A percentile compares a stretch with the other conserved stretches of the same genome.
Evolutionary conservation across 2,113 vertebrate species (phyloP).

Genomic region (Tinamus guttatus): DNA sequence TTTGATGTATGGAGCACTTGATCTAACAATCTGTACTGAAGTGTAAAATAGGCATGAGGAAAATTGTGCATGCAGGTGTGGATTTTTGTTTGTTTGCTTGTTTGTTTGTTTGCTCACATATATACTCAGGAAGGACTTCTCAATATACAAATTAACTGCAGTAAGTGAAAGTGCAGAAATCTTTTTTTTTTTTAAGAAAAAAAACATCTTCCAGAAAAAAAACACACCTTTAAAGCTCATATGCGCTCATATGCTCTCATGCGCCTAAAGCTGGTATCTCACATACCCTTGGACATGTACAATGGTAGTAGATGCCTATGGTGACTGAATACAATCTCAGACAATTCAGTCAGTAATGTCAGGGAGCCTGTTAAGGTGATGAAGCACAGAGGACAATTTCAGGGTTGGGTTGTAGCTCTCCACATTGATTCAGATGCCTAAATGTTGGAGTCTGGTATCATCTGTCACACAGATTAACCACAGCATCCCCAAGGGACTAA

Average conservation of each 20-base stretch:
- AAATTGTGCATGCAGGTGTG: fast-evolving
- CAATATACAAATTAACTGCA: not conserved
- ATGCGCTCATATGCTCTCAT: no score
- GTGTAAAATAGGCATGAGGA: not conserved
- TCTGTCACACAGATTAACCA: not conserved
- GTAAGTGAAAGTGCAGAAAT: not conserved
- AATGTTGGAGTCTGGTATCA: not conserved
- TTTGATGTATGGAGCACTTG: not conserved
- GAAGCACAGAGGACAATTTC: not conserved
- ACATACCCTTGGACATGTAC: not conserved
- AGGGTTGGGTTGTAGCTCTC: not conserved
- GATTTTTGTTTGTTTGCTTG: not conserved
- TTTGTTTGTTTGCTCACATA: not conserved
- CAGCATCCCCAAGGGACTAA: not conserved
- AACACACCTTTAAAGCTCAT: not conserved
- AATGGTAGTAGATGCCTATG: not conserved
- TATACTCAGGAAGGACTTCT: not conserved
- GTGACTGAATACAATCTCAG: not conserved
- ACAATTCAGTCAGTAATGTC: not conserved
- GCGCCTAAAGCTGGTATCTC: not conserved
- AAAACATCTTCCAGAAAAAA: not conserved
- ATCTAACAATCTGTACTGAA: not conserved
- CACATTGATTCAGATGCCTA: not conserved
- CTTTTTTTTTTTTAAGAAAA: not conserved
- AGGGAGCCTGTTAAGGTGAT: not conserved